Evolutionary conservation across 2,888 invertebrate genomes (phyloP).

Genomic region (Torymus tubicola): DNA sequence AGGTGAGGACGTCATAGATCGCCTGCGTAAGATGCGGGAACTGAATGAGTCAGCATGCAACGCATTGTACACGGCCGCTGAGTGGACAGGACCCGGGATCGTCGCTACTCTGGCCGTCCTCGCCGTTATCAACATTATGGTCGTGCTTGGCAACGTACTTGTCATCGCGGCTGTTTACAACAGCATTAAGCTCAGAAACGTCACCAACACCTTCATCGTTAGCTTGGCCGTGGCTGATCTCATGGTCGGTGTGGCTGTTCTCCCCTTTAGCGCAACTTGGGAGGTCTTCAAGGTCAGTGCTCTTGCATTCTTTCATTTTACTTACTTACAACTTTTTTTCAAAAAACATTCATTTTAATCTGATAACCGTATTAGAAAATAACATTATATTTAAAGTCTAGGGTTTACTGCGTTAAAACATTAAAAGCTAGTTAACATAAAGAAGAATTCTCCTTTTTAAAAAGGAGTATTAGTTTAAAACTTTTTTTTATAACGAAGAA

Average conservation of each 20-base stretch:
- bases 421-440: too few relatives aligned
- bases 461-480: too few relatives aligned
- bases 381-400: too few relatives aligned
- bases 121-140: constrained; percentile 91
- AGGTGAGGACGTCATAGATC: constrained; percentile 60
- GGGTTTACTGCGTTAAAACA: too few relatives aligned
- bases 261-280: constrained; percentile 97
- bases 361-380: too few relatives aligned
- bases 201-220: constrained; percentile 97
- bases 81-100: constrained; percentile 89
- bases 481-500: too few relatives aligned
- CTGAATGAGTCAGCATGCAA: constrained; percentile 90
- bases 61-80: constrained; percentile 87
- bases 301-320: neutral
- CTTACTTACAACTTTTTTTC: too few relatives aligned
- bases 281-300: constrained; percentile 90
- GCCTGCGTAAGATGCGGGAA: constrained; percentile 81
- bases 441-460: too few relatives aligned
- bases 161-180: constrained; percentile 95
- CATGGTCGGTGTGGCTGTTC: constrained; percentile 94
- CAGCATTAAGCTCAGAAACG: constrained; percentile 93
- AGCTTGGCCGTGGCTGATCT: constrained; percentile 97
- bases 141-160: constrained; percentile 93
- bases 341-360: too few relatives aligned
- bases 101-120: constrained; percentile 87